These are phyloP conservation scores for Platyura marginata DNA, from an alignment of 1,140 invertebrate species.

Conservation along the genomic window DNA sequence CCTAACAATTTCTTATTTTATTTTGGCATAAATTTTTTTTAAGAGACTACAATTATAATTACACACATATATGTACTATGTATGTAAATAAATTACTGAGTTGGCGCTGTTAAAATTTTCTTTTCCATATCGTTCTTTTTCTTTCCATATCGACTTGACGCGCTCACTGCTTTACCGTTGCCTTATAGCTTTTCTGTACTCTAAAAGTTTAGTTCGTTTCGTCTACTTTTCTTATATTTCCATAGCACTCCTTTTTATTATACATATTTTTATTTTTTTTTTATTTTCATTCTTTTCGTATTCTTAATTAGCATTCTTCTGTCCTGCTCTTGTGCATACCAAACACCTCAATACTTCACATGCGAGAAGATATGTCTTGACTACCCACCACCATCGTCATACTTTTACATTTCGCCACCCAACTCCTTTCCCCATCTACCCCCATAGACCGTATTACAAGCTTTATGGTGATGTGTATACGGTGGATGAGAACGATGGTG, in stretches of 20 bases:
- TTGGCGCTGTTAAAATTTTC: not conserved
- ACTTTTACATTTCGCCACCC: too few species aligned
- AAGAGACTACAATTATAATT: not conserved
- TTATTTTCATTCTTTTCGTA: not conserved
- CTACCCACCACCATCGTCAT: not conserved
- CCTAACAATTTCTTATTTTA: too few species aligned
- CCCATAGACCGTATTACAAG: not conserved
- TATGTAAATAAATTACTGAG: not conserved
- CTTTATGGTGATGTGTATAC: not conserved
- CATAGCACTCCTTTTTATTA: not conserved
- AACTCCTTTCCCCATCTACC: too few species aligned
- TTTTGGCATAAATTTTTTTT: too few species aligned
- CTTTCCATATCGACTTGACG: not conserved
- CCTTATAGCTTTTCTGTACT: too few species aligned
- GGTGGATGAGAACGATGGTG: not conserved
- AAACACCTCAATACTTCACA: not conserved
- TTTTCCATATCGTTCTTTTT: not conserved
- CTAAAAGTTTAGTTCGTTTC: not conserved
- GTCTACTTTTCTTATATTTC: not conserved
- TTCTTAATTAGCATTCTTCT: not conserved
- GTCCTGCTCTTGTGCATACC: not conserved
- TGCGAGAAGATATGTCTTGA: not conserved
- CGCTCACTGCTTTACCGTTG: not conserved
- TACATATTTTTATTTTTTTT: not conserved
- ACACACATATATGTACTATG: not conserved